phyloP scores from a whole-genome alignment of 2,888 invertebrate species.

The Dermolepida albohirtum region DNA sequence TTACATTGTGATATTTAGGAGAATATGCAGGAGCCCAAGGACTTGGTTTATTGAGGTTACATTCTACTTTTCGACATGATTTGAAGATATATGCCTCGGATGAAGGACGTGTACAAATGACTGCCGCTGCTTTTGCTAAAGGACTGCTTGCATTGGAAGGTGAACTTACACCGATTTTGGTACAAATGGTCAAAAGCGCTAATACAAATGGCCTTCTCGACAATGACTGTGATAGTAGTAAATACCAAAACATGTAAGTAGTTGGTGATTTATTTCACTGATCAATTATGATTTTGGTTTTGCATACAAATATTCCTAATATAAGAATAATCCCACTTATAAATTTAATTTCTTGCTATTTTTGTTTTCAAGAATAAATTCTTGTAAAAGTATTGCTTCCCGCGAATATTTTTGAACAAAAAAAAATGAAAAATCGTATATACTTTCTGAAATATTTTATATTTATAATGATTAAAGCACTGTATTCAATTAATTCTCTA shows the following conservation, averaged over 20 bases:
- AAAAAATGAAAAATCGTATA: too few relatives aligned
- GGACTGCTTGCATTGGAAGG: slow-evolving; percentile 97
- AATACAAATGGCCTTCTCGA: slow-evolving; percentile 98
- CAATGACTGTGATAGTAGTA: slow-evolving; percentile 97
- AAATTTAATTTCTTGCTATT: too few relatives aligned
- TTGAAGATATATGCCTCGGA: slow-evolving; percentile 99
- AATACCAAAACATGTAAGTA: slow-evolving; percentile 92
- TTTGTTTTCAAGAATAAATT: too few relatives aligned
- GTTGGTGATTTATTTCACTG: background rate
- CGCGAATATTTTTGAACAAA: too few relatives aligned
- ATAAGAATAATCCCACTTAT: too few relatives aligned
- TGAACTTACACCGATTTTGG: slow-evolving; percentile 97
- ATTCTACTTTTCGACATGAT: slow-evolving; percentile 99
- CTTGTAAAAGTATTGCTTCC: too few relatives aligned
- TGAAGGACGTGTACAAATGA: slow-evolving; percentile 99
- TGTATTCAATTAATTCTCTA: too few relatives aligned
- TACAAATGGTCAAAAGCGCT: slow-evolving; percentile 99
- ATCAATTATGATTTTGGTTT: background rate
- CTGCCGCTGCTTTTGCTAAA: slow-evolving; percentile 99
- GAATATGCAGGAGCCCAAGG: slow-evolving; percentile 96
- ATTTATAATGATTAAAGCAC: too few relatives aligned
- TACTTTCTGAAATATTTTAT: too few relatives aligned
- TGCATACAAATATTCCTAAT: too few relatives aligned
- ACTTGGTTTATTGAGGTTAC: slow-evolving; percentile 91
- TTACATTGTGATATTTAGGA: slow-evolving; percentile 61